These are phyloP conservation scores for Campylomormyrus numenius DNA, from an alignment of 2,113 vertebrate genomes.

Conservation along the genomic window DNA sequence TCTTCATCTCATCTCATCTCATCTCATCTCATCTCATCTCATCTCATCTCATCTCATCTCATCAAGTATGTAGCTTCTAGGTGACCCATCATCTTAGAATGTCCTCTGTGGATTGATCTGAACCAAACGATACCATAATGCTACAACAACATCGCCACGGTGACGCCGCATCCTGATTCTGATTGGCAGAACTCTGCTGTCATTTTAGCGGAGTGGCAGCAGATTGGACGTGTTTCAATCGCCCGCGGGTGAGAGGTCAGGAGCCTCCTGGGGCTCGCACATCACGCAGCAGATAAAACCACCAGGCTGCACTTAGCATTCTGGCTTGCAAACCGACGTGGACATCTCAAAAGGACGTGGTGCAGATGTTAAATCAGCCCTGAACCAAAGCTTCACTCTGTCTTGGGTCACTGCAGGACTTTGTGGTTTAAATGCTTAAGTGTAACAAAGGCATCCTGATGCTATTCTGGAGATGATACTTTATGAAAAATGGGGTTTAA, in stretches of 20 bases:
- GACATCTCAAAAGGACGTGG: background rate
- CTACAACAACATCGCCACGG: background rate
- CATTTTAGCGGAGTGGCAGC: background rate
- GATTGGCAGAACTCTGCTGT: background rate
- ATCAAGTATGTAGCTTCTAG: background rate
- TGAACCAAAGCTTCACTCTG: background rate
- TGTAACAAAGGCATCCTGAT: background rate
- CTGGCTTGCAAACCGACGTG: background rate
- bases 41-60: background rate
- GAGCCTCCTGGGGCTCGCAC: no score
- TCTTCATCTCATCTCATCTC: background rate
- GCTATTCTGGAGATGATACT: background rate
- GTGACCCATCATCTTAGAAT: background rate
- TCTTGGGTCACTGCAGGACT: background rate
- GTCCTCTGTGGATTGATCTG: background rate
- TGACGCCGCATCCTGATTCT: background rate
- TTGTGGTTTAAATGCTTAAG: background rate
- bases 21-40: background rate
- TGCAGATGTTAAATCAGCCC: background rate
- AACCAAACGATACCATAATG: background rate
- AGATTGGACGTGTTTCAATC: background rate
- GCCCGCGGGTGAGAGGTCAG: background rate
- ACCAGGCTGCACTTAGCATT: background rate
- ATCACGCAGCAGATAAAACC: background rate
- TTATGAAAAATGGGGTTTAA: background rate